Conservation (phyloP, 2,113 vertebrate species). For the Chamaetylas fuelleborni region DNA sequence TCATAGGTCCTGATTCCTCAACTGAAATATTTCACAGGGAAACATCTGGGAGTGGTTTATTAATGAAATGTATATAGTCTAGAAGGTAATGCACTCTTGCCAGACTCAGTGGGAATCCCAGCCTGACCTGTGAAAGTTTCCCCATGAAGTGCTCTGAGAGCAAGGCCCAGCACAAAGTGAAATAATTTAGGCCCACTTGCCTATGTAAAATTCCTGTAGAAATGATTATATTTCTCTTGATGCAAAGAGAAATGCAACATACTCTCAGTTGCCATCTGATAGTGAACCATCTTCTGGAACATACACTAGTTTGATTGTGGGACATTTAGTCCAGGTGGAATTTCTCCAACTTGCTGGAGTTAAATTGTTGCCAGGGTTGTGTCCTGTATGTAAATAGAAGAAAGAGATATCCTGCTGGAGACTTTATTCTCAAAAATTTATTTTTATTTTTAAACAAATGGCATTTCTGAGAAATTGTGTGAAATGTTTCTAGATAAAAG, state of each 20-base stretch:
- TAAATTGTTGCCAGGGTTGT: conserved; percentile 25
- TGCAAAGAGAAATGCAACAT: not conserved
- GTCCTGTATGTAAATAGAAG: not conserved
- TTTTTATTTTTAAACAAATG: conserved; percentile 6
- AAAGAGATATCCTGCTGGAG: not conserved
- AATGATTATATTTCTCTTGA: not conserved
- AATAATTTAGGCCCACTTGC: not conserved
- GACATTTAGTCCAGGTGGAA: conserved; percentile 32
- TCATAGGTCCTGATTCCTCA: not conserved
- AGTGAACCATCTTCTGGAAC: not conserved
- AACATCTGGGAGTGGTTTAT: not conserved
- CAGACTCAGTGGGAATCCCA: not conserved
- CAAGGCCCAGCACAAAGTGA: not conserved
- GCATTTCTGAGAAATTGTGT: conserved; percentile 43
- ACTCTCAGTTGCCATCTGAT: not conserved
- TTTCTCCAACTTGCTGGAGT: conserved; percentile 31
- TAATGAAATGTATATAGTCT: not conserved
- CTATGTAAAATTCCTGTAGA: not conserved
- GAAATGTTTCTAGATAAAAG: conserved; percentile 58
- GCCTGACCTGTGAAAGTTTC: not conserved
- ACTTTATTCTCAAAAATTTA: not conserved
- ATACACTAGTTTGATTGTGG: not conserved
- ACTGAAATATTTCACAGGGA: not conserved
- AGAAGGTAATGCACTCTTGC: not conserved
- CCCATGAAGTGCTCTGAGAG: not conserved